Evolutionary conservation across 2,113 vertebrate species (phyloP), one percentile per base, ranked within the genome.

Genomic region (Motacilla tschutschensis): DNA sequence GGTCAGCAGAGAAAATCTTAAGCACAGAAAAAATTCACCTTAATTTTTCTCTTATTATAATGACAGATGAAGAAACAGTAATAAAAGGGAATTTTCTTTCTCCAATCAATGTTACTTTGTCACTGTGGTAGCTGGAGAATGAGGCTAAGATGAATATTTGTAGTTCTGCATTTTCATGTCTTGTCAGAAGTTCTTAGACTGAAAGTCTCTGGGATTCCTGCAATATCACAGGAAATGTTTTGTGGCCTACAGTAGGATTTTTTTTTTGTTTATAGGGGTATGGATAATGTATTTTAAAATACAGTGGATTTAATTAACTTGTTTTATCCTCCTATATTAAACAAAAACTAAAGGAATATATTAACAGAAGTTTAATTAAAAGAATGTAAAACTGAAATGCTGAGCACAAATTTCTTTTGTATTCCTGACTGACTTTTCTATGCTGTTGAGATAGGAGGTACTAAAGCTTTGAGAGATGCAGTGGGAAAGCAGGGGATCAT

Each of bases 1-100:
- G 76, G 59, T 59, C 53, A 94, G 70, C 26, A 94, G 40, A 73
- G n/a, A 87, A 91, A 86, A 59, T 12, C 26, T 81, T 94, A 55
- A 92, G 71, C 31, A 79, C 22, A 70, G 21, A 74, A 60, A 33
- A 76, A 43, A 78, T n/a, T 67, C 24, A 85, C 46, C 8, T 53
- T 28, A 38, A 47, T 16, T 53, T 31, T 69, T 79, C 10, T 77
- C 7, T 57, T 66, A 54, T 24, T 80, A 9, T 31, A 66, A 55
- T 9, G 8, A 80, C 40, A 51, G 38, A 36, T 44, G 15, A 67
- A 80, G 21, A 80, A 85, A 11, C 28, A 65, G 29, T 41, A 65
- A 87, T 48, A 6, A 79, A 84, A 64, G 12, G 31, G 6, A 53
- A 47, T 65, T 46, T 22, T 70, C 14, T 25, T 60, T 71, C 25